These are phyloP conservation scores for Melanaphis sacchari DNA, from an alignment of 1,140 invertebrate genomes.

Conservation along the genomic window DNA sequence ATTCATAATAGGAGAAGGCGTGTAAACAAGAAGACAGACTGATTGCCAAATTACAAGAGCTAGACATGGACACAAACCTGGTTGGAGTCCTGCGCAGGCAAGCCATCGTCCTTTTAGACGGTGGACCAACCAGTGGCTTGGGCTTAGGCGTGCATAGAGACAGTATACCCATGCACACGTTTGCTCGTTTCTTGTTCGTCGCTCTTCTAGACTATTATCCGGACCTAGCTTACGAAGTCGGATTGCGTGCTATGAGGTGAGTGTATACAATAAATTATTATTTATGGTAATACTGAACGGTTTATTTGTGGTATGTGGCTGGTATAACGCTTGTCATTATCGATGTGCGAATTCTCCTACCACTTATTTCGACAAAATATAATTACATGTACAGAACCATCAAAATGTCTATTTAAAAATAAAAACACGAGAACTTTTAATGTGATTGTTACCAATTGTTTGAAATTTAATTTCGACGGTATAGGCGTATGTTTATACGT, in stretches of 20 bases:
- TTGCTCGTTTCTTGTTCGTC: conserved; percentile 80
- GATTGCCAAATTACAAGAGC: conserved; percentile 76
- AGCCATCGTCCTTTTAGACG: conserved; percentile 72
- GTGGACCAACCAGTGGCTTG: conserved; percentile 77
- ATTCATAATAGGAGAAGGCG: conserved; percentile 69
- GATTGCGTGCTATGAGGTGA: conserved; percentile 70
- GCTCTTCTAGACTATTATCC: conserved; percentile 76
- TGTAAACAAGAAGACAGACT: conserved; percentile 80
- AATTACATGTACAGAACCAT: too few relatives aligned
- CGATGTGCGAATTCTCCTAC: too few relatives aligned
- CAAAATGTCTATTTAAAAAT: too few relatives aligned
- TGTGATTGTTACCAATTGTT: not conserved
- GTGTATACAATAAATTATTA: conserved; percentile 60
- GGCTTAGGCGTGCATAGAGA: conserved; percentile 80
- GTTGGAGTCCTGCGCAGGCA: conserved; percentile 70
- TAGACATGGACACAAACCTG: conserved; percentile 76
- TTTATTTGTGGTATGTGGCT: not conserved
- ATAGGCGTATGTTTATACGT: not conserved
- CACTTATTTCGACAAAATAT: too few relatives aligned
- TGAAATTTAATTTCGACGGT: not conserved
- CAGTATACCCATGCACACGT: conserved; percentile 82
- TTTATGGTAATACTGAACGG: not conserved
- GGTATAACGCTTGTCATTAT: not conserved
- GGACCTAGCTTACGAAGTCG: conserved; percentile 78
- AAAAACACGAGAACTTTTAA: too few relatives aligned